These are phyloP conservation scores for Scyliorhinus canicula DNA, from an alignment of 2,797 vertebrate species.

Conservation along the genomic window DNA sequence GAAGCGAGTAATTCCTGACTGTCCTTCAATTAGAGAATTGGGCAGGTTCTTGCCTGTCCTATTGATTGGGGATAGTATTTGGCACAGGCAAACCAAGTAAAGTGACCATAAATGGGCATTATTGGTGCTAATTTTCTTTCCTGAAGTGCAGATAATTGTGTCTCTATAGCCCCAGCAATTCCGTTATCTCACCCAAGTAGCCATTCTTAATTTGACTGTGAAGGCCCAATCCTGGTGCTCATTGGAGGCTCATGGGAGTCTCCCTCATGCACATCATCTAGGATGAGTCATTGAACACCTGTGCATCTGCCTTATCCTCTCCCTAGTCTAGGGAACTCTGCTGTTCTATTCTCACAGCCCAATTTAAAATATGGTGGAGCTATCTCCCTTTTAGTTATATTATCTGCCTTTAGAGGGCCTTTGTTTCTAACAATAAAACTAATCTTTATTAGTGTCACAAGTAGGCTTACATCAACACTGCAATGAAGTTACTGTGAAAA, in stretches of 20 bases:
- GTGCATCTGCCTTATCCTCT: background rate
- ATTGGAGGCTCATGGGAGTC: background rate
- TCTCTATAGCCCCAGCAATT: background rate
- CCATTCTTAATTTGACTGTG: background rate
- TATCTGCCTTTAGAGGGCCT: background rate
- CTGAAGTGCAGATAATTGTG: background rate
- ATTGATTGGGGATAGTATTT: background rate
- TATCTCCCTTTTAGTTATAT: background rate
- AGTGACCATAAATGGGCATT: background rate
- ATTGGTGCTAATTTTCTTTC: background rate
- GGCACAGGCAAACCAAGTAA: background rate
- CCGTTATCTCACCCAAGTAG: background rate
- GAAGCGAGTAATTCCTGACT: background rate
- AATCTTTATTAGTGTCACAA: too few species aligned
- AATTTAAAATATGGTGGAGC: background rate
- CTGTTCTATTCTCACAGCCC: background rate
- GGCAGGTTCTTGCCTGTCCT: background rate
- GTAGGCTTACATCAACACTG: too few species aligned
- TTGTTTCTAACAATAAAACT: too few species aligned
- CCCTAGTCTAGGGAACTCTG: background rate
- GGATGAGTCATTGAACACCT: background rate
- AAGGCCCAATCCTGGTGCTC: background rate
- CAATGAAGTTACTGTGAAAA: too few species aligned
- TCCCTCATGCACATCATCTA: background rate
- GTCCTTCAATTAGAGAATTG: background rate